Evolutionary conservation across 2,113 vertebrate species (phyloP), one percentile per base, ranked within the genome.

Genomic region (Carettochelys insculpta): DNA sequence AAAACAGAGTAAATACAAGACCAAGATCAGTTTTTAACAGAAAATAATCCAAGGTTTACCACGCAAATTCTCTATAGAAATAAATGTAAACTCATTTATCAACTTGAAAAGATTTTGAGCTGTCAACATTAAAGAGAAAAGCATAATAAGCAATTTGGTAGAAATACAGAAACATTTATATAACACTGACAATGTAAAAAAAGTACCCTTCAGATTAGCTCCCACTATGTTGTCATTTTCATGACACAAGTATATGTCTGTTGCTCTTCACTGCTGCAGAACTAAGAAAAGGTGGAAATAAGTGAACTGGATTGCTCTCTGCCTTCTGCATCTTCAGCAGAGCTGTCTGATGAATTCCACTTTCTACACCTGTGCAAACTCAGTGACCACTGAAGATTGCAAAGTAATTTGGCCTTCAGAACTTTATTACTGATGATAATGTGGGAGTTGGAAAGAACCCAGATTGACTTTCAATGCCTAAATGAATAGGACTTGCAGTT

Each of bases 161-260:
- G 17, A 41, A 68, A 34, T 8, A 80, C 9, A 85, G 24, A 51
- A 68, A 51, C 3, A 45, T 88, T 93, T 78, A 80, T 11, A 48
- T 31, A 50, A 87, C 90, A 79, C 11, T 41, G 17, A 20, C 25
- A 77, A 29, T 48, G 53, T 79, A n/a, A n/a, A 27, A 58, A 82
- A 87, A 12, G 83, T 85, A 85, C 20, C 16, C 77, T 87, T 93
- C 41, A 82, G 51, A 76, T 34, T 34, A 87, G 79, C 68, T 25
- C 3, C 38, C 2, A 50, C 8, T 73, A 81, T 89, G 5, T 48
- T 22, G 38, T 78, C 48, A 65, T 22, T 92, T 20, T 52, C 68
- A 34, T 85, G 4, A 88, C 2, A 0, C 24, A 85, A 10, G 2
- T 51, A 14, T 0, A 1, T 24, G 8, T 77, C 58, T 29, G 8